A percentile compares a stretch with the other conserved stretches of the same genome.
These are phyloP conservation scores for Calephelis virginiensis DNA, from an alignment of 1,140 invertebrate species.

Conservation along the genomic window DNA sequence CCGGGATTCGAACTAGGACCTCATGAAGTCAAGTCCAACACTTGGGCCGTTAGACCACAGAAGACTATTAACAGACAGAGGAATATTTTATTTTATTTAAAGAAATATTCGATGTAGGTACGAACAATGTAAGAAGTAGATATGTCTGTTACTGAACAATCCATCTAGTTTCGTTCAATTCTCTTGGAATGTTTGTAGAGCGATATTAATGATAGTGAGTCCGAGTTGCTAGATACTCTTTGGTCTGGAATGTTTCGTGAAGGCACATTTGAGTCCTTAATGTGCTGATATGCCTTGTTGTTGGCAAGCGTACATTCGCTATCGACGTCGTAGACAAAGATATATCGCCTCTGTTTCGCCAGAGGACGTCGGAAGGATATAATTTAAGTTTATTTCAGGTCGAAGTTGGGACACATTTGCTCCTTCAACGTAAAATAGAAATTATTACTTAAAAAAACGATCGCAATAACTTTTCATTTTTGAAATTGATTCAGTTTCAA, in stretches of 20 bases:
- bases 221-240: conserved; percentile 4
- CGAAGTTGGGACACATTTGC: conserved; percentile 2
- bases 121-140: not conserved
- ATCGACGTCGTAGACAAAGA: conserved; percentile 14
- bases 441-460: not conserved
- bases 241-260: conserved; percentile 5
- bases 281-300: conserved; percentile 12
- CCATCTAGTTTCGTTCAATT: not conserved
- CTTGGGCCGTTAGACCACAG: too few species aligned
- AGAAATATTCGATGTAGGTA: not conserved
- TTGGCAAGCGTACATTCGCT: conserved; percentile 6
- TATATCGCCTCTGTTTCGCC: conserved; percentile 11
- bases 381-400: conserved; percentile 10
- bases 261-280: conserved; percentile 8
- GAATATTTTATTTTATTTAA: not conserved
- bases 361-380: conserved; percentile 6
- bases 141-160: not conserved
- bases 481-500: too few species aligned
- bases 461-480: too few species aligned
- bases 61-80: too few species aligned
- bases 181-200: conserved; percentile 4
- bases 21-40: too few species aligned
- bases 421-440: conserved; percentile 1
- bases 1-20: too few species aligned
- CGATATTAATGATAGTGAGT: conserved; percentile 11